Evolutionary conservation across 2,888 invertebrate genomes (phyloP).

Genomic region (Bellardia bayeri): DNA sequence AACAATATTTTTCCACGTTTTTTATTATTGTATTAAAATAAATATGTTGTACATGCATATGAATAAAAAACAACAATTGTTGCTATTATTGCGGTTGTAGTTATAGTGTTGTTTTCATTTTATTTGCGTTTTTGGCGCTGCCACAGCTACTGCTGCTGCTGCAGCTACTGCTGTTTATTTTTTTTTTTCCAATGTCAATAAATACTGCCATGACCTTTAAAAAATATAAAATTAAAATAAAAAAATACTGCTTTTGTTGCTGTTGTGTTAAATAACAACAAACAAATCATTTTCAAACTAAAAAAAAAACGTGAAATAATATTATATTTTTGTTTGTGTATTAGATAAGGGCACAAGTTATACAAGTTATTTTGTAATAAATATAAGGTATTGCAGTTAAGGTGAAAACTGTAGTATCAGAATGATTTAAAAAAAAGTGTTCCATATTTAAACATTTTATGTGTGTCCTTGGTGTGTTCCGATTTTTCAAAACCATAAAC

Average conservation of each 20-base stretch:
- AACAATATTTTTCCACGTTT: constrained; percentile 61
- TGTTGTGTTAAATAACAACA: constrained; percentile 57
- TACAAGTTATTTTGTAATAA: background rate
- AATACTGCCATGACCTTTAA: constrained; percentile 72
- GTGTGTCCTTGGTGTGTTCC: too few species aligned
- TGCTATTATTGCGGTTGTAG: constrained; percentile 31
- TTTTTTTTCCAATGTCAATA: constrained; percentile 70
- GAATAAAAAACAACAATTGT: constrained; percentile 41
- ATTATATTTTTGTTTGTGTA: constrained; percentile 13
- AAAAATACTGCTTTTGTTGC: constrained; percentile 39
- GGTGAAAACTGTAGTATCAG: too few species aligned
- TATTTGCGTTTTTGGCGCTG: constrained; percentile 54
- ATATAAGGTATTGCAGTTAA: background rate
- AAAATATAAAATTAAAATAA: constrained; percentile 46
- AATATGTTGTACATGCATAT: background rate
- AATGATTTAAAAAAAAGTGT: too few species aligned
- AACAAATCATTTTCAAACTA: constrained; percentile 32
- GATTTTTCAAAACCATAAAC: too few species aligned
- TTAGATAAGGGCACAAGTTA: constrained; percentile 44
- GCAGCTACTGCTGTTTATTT: constrained; percentile 50
- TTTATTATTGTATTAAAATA: constrained; percentile 26
- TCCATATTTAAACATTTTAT: too few species aligned
- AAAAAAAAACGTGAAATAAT: constrained; percentile 36
- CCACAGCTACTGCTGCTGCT: background rate
- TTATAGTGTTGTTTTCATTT: constrained; percentile 31